Evolutionary conservation across 1,140 invertebrate genomes (phyloP).

Genomic region (Tribolium madens): DNA sequence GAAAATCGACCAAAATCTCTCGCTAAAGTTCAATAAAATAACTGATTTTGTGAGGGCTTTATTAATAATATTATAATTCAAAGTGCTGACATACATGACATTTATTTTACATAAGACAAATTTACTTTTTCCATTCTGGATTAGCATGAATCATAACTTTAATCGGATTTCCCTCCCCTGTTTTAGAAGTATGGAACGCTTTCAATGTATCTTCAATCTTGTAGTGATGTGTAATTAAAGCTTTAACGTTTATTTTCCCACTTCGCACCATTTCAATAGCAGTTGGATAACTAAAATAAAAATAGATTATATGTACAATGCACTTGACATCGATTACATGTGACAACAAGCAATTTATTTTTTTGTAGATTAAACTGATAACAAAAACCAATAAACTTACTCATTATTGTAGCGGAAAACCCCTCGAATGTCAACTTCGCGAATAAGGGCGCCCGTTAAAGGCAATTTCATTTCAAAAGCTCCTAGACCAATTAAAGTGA

Average conservation of each 20-base stretch:
- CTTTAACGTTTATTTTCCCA: conserved; percentile 87
- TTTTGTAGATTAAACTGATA: neutral
- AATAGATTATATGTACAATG: neutral
- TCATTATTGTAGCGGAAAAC: conserved; percentile 94
- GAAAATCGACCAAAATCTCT: no score
- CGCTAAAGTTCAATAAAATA: no score
- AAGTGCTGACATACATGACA: no score
- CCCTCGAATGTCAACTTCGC: conserved; percentile 92
- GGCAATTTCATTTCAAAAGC: conserved; percentile 83
- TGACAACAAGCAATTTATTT: no score
- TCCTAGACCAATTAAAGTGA: conserved; percentile 90
- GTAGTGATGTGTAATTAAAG: conserved; percentile 92
- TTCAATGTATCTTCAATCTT: conserved; percentile 84
- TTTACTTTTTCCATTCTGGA: conserved; percentile 62
- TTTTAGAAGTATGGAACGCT: conserved; percentile 88
- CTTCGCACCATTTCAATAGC: conserved; percentile 87
- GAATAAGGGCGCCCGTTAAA: conserved; percentile 79
- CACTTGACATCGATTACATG: neutral
- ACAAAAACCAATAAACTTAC: conserved; percentile 66
- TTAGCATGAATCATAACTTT: conserved; percentile 94
- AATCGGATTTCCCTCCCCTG: conserved; percentile 78
- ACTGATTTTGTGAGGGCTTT: no score
- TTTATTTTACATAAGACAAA: neutral
- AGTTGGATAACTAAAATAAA: conserved; percentile 79
- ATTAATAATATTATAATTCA: no score